Conservation (phyloP, 2,888 invertebrate species). For the Noctua janthe region DNA sequence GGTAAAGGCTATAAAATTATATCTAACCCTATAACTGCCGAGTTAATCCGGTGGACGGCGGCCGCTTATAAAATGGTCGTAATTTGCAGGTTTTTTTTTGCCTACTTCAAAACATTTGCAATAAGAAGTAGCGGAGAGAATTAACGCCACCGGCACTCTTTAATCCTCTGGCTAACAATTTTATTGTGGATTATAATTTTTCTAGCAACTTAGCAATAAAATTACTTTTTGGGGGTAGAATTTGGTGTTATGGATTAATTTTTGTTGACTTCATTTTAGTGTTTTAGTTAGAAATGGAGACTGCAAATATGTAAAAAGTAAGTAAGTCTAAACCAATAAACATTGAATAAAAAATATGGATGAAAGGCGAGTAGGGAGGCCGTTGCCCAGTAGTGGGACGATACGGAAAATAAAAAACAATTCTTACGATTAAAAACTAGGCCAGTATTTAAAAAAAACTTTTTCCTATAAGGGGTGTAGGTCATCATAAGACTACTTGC, state of each 20-base stretch:
- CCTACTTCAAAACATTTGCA: conserved; percentile 18
- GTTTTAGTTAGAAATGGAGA: conserved; percentile 3
- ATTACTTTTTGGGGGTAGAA: conserved; percentile 9
- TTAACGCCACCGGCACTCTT: conserved; percentile 28
- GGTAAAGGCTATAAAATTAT: conserved; percentile 37
- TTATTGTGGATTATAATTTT: conserved; percentile 44
- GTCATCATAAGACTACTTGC: background rate
- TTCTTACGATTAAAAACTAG: background rate
- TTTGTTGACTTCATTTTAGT: background rate
- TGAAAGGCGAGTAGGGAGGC: background rate
- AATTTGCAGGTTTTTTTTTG: conserved; percentile 27
- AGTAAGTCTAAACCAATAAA: background rate
- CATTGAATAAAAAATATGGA: background rate
- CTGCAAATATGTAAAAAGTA: no score
- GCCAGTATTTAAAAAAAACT: background rate
- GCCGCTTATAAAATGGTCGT: conserved; percentile 37
- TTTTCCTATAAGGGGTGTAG: background rate
- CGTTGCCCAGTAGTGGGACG: background rate
- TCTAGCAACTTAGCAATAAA: conserved; percentile 26
- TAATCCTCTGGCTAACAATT: conserved; percentile 37
- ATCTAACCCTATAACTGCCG: conserved; percentile 22
- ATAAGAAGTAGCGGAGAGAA: conserved; percentile 33
- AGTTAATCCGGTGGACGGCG: conserved; percentile 29
- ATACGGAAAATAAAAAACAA: background rate
- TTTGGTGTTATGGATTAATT: background rate